These are phyloP conservation scores for Drosophila repletoides DNA, from an alignment of 1,140 invertebrate genomes.

Conservation along the genomic window DNA sequence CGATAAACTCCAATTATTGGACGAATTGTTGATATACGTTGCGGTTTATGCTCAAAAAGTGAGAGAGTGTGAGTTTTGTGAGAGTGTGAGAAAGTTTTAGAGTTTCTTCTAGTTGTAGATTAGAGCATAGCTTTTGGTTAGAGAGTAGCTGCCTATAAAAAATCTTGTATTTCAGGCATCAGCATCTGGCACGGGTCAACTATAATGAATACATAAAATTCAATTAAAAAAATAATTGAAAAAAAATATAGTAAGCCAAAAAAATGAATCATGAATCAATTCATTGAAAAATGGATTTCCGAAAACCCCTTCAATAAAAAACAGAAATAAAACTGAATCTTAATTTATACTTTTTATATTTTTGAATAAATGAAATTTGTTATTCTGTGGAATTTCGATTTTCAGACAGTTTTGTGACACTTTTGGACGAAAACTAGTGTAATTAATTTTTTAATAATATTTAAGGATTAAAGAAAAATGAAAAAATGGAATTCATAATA, in stretches of 20 bases:
- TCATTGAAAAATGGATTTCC: no score
- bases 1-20: conserved; percentile 74
- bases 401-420: no score
- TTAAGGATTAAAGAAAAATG: no score
- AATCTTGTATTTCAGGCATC: no score
- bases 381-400: no score
- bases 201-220: neutral
- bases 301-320: no score
- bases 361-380: neutral
- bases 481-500: no score
- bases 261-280: neutral
- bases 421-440: no score
- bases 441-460: no score
- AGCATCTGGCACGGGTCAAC: no score
- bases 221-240: neutral
- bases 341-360: neutral
- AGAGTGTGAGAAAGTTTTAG: conserved; percentile 20
- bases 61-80: conserved; percentile 36
- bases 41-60: conserved; percentile 76
- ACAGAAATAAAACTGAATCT: neutral
- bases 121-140: conserved; percentile 43
- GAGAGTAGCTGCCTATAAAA: neutral
- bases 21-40: conserved; percentile 80
- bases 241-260: neutral
- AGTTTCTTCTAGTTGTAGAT: conserved; percentile 18